Conservation (phyloP, 2,888 invertebrate species). For the Eupithecia vulgata region DNA sequence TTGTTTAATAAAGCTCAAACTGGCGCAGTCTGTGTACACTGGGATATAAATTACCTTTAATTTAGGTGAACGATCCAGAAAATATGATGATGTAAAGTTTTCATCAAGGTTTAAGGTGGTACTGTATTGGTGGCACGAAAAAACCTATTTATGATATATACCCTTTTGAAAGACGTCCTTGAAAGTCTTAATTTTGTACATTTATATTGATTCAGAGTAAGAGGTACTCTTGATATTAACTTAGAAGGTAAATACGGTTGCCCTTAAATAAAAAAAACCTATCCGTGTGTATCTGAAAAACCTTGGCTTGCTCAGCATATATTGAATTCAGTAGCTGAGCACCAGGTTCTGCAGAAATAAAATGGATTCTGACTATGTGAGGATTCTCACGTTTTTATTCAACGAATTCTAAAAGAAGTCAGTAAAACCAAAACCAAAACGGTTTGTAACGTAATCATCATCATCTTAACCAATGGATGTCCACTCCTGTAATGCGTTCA, state of each 20-base stretch:
- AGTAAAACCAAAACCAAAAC: no score
- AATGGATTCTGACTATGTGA: neutral
- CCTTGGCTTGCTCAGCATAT: neutral
- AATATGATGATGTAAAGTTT: conserved; percentile 80
- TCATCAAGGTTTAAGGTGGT: conserved; percentile 60
- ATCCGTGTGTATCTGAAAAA: neutral
- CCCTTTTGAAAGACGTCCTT: neutral
- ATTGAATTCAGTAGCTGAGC: neutral
- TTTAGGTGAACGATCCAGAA: conserved; percentile 79
- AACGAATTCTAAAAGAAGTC: neutral
- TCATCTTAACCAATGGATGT: neutral
- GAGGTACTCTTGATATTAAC: neutral
- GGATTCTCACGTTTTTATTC: neutral
- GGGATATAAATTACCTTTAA: conserved; percentile 82
- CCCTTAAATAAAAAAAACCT: neutral
- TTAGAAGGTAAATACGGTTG: neutral
- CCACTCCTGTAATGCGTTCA: neutral
- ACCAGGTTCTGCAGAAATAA: neutral
- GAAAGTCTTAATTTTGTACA: no score
- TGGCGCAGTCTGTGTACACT: conserved; percentile 72
- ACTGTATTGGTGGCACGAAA: neutral
- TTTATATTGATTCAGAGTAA: neutral
- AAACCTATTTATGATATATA: neutral
- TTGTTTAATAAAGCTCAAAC: conserved; percentile 79
- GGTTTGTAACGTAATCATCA: neutral